Percentiles rank a stretch among this genome's conserved stretches.
Evolutionary conservation across 1,140 invertebrate species (phyloP).

Genomic region (Heliconius melpomene): DNA sequence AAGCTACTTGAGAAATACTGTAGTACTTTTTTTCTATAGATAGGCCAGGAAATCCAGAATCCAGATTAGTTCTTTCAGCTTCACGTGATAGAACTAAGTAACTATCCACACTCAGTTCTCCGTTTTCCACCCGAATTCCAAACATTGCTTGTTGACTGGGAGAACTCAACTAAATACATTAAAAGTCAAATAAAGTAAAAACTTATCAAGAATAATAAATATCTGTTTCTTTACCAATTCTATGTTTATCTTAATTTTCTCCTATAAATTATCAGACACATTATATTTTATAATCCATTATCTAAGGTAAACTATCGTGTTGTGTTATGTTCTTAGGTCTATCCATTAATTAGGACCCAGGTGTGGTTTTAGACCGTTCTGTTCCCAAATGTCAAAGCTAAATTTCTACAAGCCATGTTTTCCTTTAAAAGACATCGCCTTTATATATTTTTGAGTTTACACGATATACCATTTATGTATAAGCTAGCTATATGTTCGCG

Average conservation of each 20-base stretch:
- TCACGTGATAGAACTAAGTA: too few relatives aligned
- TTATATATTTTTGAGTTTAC: not conserved
- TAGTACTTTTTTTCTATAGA: too few relatives aligned
- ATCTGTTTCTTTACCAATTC: not conserved
- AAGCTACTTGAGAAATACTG: too few relatives aligned
- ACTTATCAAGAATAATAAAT: not conserved
- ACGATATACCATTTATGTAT: not conserved
- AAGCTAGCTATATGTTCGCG: too few relatives aligned
- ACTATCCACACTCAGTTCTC: too few relatives aligned
- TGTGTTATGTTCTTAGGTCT: not conserved
- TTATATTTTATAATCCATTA: not conserved
- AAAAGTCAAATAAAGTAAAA: too few relatives aligned
- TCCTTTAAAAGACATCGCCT: not conserved
- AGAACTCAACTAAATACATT: too few relatives aligned
- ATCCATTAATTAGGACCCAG: conserved; percentile 15
- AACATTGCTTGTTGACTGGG: too few relatives aligned
- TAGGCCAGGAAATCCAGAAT: too few relatives aligned
- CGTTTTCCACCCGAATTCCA: too few relatives aligned
- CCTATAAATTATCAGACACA: not conserved
- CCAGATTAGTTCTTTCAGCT: too few relatives aligned
- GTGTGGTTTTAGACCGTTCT: conserved; percentile 11
- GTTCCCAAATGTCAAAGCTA: not conserved
- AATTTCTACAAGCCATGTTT: not conserved
- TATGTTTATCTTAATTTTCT: not conserved
- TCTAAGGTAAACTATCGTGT: conserved; percentile 13